Base-by-base conservation (phyloP, 2,888 invertebrate genomes). In the Rhamphomyia laevipes region DNA sequence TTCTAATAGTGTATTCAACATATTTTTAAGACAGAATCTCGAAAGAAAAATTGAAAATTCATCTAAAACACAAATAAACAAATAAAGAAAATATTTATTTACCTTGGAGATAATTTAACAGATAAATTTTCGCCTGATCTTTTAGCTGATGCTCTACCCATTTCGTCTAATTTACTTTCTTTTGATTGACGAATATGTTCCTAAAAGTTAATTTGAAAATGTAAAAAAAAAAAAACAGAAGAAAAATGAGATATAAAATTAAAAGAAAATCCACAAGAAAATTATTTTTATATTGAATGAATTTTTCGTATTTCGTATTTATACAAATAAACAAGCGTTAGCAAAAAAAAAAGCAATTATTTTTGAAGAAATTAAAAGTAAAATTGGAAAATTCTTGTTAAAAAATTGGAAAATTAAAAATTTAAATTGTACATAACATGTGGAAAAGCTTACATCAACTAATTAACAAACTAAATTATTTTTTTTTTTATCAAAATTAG, bases 171-270 rank as follows among this genome's bases (percentile, higher is more conserved):
- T 37, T 84, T 79, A 59, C 85, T 86, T 64, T 88, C 88, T 49
- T 86, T 80, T 1, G 88, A 88, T 60, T 86, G 83, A 7, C 84
- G 75, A 60, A 87, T 81, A 66, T 82, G 81, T 58, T 82, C 82
- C 82, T 83, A 72, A 16, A 71, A n/a, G n/a, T n/a, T n/a, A n/a
- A n/a, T n/a, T n/a, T n/a, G n/a, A n/a, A n/a, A n/a, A 61, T 45
- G 21, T 21, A 3, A 27, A 48, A 44, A 16, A 12, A 16, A 10
- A 41, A 43, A 43, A 38, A 11, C 12, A 21, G 10, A 17, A 35
- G 33, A 5, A 35, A n/a, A 35, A 35, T n/a, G 11, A 18, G 33
- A 27, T 18, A 40, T 4, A 38, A 45, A 49, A 21, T 38, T 33
- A 45, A 23, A 45, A 33, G 38, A 16, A 11, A 40, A 31, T 42